Conservation (phyloP, 1,140 invertebrate species). For the Lepidurus couesii region DNA sequence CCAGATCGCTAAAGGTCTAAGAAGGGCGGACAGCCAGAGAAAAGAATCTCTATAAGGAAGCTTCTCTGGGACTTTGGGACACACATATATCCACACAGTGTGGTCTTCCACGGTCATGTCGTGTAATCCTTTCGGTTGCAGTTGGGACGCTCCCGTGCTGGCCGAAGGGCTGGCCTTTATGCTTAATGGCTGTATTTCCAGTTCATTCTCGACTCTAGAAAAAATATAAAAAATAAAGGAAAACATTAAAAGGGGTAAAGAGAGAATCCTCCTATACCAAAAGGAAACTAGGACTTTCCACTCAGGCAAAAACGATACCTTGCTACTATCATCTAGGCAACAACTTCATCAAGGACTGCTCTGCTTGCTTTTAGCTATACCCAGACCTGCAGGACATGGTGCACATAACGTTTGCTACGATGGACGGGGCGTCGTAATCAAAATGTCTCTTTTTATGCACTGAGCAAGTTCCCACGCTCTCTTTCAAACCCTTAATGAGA, state of each 20-base stretch:
- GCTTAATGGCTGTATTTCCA: not conserved
- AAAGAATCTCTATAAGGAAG: not conserved
- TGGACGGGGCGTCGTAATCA: not conserved
- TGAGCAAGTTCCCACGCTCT: not conserved
- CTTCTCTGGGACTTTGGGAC: not conserved
- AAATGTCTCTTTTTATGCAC: not conserved
- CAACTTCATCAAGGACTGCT: not conserved
- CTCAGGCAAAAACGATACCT: not conserved
- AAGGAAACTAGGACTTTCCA: not conserved
- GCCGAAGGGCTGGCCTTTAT: not conserved
- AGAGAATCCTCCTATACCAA: not conserved
- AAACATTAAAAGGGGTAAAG: not conserved
- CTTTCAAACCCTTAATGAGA: not conserved
- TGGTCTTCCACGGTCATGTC: not conserved
- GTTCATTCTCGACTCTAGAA: not conserved
- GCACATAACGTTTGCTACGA: not conserved
- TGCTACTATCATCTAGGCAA: not conserved
- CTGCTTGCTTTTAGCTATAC: not conserved
- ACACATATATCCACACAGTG: not conserved
- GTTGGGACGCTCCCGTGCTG: conserved; percentile 12
- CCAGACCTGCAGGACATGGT: not conserved
- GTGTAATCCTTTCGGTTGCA: not conserved
- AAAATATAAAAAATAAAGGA: not conserved
- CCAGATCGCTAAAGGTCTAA: conserved; percentile 1
- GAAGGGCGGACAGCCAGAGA: not conserved